Evolutionary conservation across 2,888 invertebrate species (phyloP), one percentile per base, ranked within the genome.

Genomic region (Acanthococcus lagerstroemiae): DNA sequence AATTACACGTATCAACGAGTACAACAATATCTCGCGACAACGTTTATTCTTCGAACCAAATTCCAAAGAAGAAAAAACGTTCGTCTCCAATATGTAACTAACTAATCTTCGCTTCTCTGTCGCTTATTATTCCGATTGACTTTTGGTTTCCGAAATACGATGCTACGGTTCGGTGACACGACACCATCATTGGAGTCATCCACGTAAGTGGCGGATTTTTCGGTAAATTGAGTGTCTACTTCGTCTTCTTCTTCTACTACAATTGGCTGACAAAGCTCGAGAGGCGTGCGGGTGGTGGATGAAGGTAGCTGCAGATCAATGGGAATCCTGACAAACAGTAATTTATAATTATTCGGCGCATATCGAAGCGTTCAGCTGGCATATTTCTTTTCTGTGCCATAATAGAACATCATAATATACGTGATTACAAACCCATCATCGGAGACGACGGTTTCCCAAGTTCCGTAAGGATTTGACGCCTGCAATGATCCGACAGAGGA

Each of bases 251-350:
- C 73, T 12, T 70, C 69, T 15, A 70, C 69, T 15, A 73, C 73
- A 37, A 74, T 71, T 21, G 26, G 19, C 27, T 60, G 48, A 12
- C 26, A 17, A 45, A 48, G 26, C 55, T 71, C 71, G 9, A 74
- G 67, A 25, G 72, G 72, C 2, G 71, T 58, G 22, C 70, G 67
- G 17, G 73, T 70, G 46, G 78, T 77, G 70, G 81, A 78, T n/a
- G n/a, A n/a, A 0, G 90, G 90, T 66, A 90, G 76, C 72, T 90
- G 85, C 54, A 87, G 80, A 76, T 90, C 88, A n/a, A n/a, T n/a
- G n/a, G n/a, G n/a, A n/a, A n/a, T n/a, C n/a, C n/a, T n/a, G n/a
- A n/a, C n/a, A n/a, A n/a, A n/a, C n/a, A n/a, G n/a, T n/a, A n/a
- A n/a, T n/a, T n/a, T n/a, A n/a, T n/a, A n/a, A n/a, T n/a, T n/a